phyloP scores from a whole-genome alignment of 2,888 invertebrate genomes.

The Crematogaster levior region DNA sequence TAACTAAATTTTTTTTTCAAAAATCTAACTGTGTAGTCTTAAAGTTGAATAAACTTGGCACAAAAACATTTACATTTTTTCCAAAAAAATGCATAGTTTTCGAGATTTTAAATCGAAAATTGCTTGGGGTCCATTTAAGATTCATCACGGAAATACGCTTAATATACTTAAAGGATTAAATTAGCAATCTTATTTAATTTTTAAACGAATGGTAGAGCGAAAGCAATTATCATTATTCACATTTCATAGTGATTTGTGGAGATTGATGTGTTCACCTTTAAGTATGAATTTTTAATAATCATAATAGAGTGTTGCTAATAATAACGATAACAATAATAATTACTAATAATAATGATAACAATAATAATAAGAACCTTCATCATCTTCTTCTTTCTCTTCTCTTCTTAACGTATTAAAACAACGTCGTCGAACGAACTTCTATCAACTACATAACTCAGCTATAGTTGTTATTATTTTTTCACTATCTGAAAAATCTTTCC shows the following conservation, averaged over 20 bases:
- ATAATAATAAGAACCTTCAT: constrained; percentile 67
- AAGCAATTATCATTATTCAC: constrained; percentile 55
- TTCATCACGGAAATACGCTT: no score
- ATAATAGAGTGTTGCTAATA: constrained; percentile 54
- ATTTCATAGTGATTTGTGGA: constrained; percentile 51
- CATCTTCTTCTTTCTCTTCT: constrained; percentile 71
- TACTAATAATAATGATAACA: no score
- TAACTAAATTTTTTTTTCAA: no score
- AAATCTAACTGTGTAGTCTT: no score
- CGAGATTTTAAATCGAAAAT: no score
- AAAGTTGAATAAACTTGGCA: no score
- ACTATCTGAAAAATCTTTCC: constrained; percentile 77
- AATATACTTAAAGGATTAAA: no score
- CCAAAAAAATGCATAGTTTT: no score
- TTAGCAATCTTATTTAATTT: constrained; percentile 44
- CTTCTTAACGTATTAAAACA: constrained; percentile 80
- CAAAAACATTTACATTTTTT: no score
- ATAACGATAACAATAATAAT: no score
- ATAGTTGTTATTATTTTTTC: constrained; percentile 69
- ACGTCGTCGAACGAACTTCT: constrained; percentile 83
- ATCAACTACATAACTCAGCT: constrained; percentile 84
- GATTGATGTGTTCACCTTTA: constrained; percentile 64
- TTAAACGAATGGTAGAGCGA: constrained; percentile 73
- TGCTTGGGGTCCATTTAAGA: no score
- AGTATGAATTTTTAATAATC: constrained; percentile 21